A percentile compares a stretch with the other conserved stretches of the same genome.
These are phyloP conservation scores for Drosophila paramelanica DNA, from an alignment of 2,888 invertebrate species.

Conservation along the genomic window DNA sequence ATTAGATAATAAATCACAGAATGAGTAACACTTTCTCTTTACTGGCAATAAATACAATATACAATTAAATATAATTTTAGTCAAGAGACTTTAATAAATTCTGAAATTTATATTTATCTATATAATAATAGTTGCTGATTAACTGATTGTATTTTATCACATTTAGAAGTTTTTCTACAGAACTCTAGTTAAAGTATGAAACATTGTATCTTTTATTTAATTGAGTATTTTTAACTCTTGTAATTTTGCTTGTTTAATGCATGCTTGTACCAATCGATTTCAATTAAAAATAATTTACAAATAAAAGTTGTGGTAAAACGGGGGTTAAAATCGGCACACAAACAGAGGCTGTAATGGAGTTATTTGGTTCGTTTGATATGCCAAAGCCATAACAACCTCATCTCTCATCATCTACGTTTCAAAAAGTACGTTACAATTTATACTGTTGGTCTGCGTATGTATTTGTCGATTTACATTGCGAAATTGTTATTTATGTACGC, in stretches of 20 bases:
- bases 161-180: background rate
- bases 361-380: constrained; percentile 52
- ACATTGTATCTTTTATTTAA: constrained; percentile 23
- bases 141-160: no score
- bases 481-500: constrained; percentile 70
- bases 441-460: constrained; percentile 29
- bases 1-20: constrained; percentile 74
- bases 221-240: constrained; percentile 65
- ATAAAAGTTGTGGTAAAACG: constrained; percentile 50
- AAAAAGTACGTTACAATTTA: constrained; percentile 14
- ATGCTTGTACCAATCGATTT: constrained; percentile 78
- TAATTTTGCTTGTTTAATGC: constrained; percentile 37
- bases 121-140: no score
- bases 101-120: no score
- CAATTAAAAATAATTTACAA: constrained; percentile 75
- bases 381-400: constrained; percentile 46
- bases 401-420: constrained; percentile 23
- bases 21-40: background rate
- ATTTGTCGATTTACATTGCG: constrained; percentile 71
- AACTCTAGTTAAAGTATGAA: background rate
- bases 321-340: constrained; percentile 24
- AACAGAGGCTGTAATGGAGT: constrained; percentile 30
- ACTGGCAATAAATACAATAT: background rate
- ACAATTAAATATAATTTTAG: no score
- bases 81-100: no score